These are phyloP conservation scores for Eristalis pertinax DNA, from an alignment of 2,888 invertebrate genomes.

Conservation along the genomic window DNA sequence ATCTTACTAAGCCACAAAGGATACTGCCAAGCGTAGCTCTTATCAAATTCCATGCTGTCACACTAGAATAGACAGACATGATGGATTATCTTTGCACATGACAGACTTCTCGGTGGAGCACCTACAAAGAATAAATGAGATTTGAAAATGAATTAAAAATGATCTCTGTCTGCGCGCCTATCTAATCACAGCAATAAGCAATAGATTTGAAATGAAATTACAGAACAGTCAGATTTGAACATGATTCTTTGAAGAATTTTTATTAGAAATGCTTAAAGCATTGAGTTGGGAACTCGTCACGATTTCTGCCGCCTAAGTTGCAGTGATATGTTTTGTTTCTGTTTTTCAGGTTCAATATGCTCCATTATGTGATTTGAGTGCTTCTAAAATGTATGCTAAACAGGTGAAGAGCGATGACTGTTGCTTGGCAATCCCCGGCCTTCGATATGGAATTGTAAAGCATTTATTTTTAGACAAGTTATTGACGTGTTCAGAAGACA, in stretches of 20 bases:
- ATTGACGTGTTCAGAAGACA: not conserved
- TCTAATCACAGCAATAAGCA: not conserved
- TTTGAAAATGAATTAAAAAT: too few relatives aligned
- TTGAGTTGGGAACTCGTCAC: too few relatives aligned
- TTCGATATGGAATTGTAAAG: too few relatives aligned
- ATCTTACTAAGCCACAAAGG: not conserved
- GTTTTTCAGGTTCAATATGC: not conserved
- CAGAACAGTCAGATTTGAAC: not conserved
- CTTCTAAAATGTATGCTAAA: not conserved
- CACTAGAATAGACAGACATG: too few relatives aligned
- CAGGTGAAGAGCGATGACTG: not conserved
- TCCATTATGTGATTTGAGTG: not conserved
- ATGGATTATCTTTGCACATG: not conserved
- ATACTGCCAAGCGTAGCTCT: not conserved
- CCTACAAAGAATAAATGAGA: too few relatives aligned
- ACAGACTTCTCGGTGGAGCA: not conserved
- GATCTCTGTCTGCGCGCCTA: not conserved
- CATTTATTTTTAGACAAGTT: not conserved
- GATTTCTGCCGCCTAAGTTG: too few relatives aligned
- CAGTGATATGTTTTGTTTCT: not conserved
- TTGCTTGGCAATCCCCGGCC: not conserved
- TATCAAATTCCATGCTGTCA: not conserved
- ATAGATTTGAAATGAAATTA: not conserved
- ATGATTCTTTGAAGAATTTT: not conserved
- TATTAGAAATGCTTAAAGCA: too few relatives aligned